Conservation (phyloP, 2,888 invertebrate species). For the Parelbella ahira region DNA sequence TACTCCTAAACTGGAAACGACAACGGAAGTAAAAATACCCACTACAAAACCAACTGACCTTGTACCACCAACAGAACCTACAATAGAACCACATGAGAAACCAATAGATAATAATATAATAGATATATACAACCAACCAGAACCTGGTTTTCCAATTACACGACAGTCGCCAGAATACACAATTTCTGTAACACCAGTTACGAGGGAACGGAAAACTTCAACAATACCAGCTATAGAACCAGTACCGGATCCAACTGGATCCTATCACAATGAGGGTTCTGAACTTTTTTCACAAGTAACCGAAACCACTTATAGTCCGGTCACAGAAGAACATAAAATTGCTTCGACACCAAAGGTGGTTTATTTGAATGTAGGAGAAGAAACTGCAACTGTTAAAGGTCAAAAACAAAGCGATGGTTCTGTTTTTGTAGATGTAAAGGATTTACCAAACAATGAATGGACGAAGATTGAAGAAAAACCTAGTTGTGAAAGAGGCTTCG, state of each 20-base stretch:
- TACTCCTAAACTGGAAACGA: conserved; percentile 28
- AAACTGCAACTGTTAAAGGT: conserved; percentile 43
- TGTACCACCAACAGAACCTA: conserved; percentile 6
- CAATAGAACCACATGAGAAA: conserved; percentile 5
- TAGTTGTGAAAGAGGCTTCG: conserved; percentile 74
- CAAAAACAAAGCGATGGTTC: conserved; percentile 48
- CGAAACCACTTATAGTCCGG: conserved; percentile 40
- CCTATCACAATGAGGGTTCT: too few species aligned
- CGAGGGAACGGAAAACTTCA: neutral
- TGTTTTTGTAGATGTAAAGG: conserved; percentile 46
- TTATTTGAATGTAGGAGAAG: conserved; percentile 40
- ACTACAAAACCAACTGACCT: conserved; percentile 15
- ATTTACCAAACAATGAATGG: conserved; percentile 56
- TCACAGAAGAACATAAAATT: conserved; percentile 32
- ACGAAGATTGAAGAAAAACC: conserved; percentile 46
- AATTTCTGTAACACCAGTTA: neutral
- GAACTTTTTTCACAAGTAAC: conserved; percentile 25
- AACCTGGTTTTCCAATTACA: conserved; percentile 13
- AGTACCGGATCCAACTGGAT: too few species aligned
- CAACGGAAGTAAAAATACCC: conserved; percentile 27
- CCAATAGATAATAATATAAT: conserved; percentile 27
- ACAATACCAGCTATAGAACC: conserved; percentile 14
- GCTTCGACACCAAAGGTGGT: conserved; percentile 39
- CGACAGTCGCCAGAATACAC: neutral
- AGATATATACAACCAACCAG: conserved; percentile 27